These are phyloP conservation scores for Brachymystax lenok DNA, from an alignment of 2,797 vertebrate species.

Conservation along the genomic window DNA sequence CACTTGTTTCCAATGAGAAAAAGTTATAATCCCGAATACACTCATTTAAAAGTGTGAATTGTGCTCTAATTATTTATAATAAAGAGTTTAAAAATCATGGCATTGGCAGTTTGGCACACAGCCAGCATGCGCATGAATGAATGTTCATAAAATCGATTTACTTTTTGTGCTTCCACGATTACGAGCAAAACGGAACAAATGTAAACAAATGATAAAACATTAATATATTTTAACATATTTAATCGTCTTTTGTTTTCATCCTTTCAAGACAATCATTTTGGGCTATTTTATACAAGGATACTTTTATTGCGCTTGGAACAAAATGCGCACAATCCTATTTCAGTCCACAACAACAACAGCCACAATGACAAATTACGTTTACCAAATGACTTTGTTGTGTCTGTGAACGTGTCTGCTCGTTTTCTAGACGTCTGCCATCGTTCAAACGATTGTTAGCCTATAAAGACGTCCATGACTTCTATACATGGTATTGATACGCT, in stretches of 20 bases:
- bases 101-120: background rate
- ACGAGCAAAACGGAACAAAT: background rate
- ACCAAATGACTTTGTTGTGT: conserved; percentile 19
- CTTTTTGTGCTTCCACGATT: background rate
- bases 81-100: background rate
- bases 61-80: background rate
- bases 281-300: background rate
- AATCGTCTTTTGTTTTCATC: background rate
- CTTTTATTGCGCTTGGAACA: background rate
- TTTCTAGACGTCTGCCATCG: conserved; percentile 20
- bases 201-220: background rate
- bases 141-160: background rate
- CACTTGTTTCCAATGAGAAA: conserved; percentile 53
- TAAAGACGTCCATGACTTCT: conserved; percentile 27
- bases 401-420: conserved; percentile 11
- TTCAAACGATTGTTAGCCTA: conserved; percentile 34
- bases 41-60: conserved; percentile 12
- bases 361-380: background rate
- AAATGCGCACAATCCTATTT: background rate
- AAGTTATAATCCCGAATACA: conserved; percentile 18
- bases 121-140: background rate
- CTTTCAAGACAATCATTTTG: background rate
- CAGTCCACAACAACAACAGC: conserved; percentile 7
- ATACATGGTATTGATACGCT: conserved; percentile 39
- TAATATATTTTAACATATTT: background rate